phyloP scores from a whole-genome alignment of 92 coral and sea anemone species.

The Palythoa heliodiscus region DNA sequence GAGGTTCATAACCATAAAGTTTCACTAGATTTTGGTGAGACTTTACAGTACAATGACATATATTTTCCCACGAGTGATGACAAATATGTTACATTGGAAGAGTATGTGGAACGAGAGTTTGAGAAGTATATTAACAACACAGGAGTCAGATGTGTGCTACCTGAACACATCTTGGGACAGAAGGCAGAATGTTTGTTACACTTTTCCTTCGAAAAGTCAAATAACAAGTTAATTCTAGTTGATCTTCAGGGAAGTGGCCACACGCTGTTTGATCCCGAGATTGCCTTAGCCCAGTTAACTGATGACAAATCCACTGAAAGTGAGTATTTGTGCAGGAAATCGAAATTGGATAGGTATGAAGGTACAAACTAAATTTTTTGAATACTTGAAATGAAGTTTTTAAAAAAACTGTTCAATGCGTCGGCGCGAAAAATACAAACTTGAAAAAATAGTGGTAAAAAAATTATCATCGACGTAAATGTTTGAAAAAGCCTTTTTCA shows the following conservation, averaged over 20 bases:
- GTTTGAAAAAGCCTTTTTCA: too few species aligned
- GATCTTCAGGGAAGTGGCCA: conserved; percentile 44
- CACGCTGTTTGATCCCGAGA: conserved; percentile 39
- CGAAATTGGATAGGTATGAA: too few species aligned
- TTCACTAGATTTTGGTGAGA: conserved; percentile 45
- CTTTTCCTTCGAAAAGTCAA: conserved; percentile 52
- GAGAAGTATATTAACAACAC: conserved; percentile 60
- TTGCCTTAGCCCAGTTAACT: conserved; percentile 2
- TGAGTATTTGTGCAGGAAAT: conserved; percentile 41
- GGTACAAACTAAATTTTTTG: too few species aligned
- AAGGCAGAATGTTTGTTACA: conserved; percentile 61
- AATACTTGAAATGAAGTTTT: background rate
- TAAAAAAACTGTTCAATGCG: too few species aligned
- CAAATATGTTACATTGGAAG: conserved; percentile 59
- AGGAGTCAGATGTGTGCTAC: conserved; percentile 47
- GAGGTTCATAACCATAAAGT: conserved; percentile 44
- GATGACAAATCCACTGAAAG: conserved; percentile 2
- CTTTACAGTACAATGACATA: conserved; percentile 37
- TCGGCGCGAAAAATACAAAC: too few species aligned
- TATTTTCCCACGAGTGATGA: conserved; percentile 45
- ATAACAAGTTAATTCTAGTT: conserved; percentile 18
- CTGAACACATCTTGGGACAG: conserved; percentile 48
- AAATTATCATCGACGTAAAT: too few species aligned
- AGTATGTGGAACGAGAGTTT: conserved; percentile 50
- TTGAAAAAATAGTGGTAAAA: too few species aligned